Conservation (phyloP, 2,888 invertebrate genomes). For the Eristalis intricaria region DNA sequence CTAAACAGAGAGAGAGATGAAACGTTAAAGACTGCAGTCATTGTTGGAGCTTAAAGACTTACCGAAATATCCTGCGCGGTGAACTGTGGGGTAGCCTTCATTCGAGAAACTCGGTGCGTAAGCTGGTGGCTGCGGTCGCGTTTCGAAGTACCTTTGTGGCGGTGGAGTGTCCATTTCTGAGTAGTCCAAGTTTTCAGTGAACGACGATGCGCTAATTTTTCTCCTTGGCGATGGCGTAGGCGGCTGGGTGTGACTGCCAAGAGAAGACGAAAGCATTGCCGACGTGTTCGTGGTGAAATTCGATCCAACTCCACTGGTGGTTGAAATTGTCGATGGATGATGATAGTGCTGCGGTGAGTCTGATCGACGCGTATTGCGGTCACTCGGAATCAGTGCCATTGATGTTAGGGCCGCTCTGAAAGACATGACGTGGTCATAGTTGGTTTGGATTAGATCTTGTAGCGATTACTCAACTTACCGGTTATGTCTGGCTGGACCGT, state of each 20-base stretch:
- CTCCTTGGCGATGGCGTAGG: slow-evolving; percentile 87
- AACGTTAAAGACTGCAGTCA: neutral
- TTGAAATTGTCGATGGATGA: slow-evolving; percentile 83
- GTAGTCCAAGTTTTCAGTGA: slow-evolving; percentile 83
- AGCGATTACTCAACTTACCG: slow-evolving; percentile 80
- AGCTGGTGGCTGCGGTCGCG: slow-evolving; percentile 76
- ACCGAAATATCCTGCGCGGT: slow-evolving; percentile 80
- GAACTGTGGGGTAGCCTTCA: slow-evolving; percentile 76
- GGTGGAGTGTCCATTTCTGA: slow-evolving; percentile 73
- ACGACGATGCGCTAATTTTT: slow-evolving; percentile 88
- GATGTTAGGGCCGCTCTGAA: slow-evolving; percentile 75
- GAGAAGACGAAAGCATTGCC: slow-evolving; percentile 79
- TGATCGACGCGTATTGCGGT: slow-evolving; percentile 84
- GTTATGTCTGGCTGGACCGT: slow-evolving; percentile 91
- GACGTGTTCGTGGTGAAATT: slow-evolving; percentile 81
- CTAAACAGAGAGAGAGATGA: slow-evolving; percentile 72
- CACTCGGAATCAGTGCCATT: slow-evolving; percentile 76
- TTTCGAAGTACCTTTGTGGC: slow-evolving; percentile 75
- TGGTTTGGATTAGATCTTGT: neutral
- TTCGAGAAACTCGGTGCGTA: slow-evolving; percentile 79
- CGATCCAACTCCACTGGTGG: slow-evolving; percentile 83
- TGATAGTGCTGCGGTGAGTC: slow-evolving; percentile 90
- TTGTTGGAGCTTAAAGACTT: slow-evolving; percentile 6
- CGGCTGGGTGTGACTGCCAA: slow-evolving; percentile 81
- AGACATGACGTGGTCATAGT: neutral